phyloP scores from a whole-genome alignment of 2,888 invertebrate genomes.

The Sisyra nigra region DNA sequence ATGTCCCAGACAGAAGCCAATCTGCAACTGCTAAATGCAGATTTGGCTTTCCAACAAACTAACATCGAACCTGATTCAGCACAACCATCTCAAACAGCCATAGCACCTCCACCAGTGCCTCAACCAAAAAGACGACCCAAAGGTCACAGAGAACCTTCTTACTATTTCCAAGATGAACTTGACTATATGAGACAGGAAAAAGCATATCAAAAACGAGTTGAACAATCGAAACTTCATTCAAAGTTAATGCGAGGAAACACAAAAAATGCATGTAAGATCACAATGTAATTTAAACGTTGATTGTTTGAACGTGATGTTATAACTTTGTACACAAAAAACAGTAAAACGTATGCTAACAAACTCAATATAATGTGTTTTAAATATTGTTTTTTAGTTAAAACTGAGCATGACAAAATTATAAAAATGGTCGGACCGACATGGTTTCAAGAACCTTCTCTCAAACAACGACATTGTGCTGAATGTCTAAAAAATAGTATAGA shows the following conservation, averaged over 20 bases:
- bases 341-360: background rate
- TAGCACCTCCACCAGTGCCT: background rate
- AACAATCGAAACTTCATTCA: background rate
- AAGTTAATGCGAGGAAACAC: background rate
- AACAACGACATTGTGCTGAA: constrained; percentile 20
- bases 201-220: background rate
- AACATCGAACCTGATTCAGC: background rate
- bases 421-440: constrained; percentile 21
- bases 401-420: constrained; percentile 12
- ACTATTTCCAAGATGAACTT: background rate
- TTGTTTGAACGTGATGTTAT: background rate
- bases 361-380: background rate
- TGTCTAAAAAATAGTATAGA: constrained; percentile 15
- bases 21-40: background rate
- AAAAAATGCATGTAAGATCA: background rate
- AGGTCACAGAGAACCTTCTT: background rate
- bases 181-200: background rate
- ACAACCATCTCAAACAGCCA: background rate
- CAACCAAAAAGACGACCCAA: background rate
- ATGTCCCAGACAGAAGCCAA: constrained; percentile 2
- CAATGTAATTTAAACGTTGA: no score
- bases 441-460: constrained; percentile 24
- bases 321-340: background rate
- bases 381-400: constrained; percentile 11
- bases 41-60: background rate